Conservation (phyloP, 2,113 vertebrate genomes). For the Vidua macroura region DNA sequence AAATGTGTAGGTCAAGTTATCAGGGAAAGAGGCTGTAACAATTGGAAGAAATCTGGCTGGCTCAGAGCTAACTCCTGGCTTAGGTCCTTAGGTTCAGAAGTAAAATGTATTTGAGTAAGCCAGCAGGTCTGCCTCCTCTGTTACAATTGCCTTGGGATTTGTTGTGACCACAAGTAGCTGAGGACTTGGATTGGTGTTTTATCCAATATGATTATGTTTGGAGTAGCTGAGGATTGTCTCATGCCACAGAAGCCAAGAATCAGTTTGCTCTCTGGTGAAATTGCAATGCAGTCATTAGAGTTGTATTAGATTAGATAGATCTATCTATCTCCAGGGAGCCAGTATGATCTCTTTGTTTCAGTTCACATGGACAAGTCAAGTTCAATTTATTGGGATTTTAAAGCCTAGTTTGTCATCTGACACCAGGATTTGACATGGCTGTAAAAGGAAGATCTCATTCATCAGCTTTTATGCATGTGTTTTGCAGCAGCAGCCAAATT, state of each 20-base stretch:
- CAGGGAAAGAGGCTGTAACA: neutral
- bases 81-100: neutral
- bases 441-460: slow-evolving; percentile 15
- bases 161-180: neutral
- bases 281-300: neutral
- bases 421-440: slow-evolving; percentile 1
- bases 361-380: slow-evolving; percentile 7
- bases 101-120: neutral
- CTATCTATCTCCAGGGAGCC: slow-evolving; percentile 2
- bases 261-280: neutral
- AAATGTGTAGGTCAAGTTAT: neutral
- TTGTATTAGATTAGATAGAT: slow-evolving; percentile 23
- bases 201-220: neutral
- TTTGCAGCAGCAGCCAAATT: slow-evolving; percentile 19
- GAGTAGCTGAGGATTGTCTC: neutral
- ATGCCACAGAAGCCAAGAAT: slow-evolving; percentile 13
- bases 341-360: neutral
- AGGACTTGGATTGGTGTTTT: slow-evolving; percentile 2
- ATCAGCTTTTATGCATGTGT: slow-evolving; percentile 15
- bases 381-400: slow-evolving; percentile 44
- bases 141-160: neutral
- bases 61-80: neutral
- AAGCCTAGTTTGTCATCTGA: slow-evolving; percentile 28
- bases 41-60: neutral
- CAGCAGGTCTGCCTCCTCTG: neutral